Percentiles rank a stretch among this genome's conserved stretches.
Evolutionary conservation across 2,113 vertebrate genomes (phyloP).

Genomic region (Aramus guarauna): DNA sequence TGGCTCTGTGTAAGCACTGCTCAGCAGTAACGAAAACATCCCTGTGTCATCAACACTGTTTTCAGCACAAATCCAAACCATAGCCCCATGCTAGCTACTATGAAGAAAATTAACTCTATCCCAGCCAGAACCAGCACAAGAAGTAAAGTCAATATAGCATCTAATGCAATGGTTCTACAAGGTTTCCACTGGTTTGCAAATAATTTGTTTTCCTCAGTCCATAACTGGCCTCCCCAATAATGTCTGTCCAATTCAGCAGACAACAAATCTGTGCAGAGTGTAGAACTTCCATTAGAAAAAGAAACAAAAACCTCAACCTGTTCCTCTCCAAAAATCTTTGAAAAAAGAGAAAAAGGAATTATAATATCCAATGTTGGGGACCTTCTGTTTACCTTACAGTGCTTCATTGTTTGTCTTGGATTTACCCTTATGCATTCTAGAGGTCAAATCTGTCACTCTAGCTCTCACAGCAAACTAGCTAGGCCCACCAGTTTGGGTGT

Average conservation of each 20-base stretch:
- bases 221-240: neutral
- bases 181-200: neutral
- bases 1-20: no score
- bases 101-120: no score
- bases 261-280: neutral
- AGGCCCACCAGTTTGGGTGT: neutral
- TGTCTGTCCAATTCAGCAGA: neutral
- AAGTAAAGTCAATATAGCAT: neutral
- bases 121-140: no score
- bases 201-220: neutral
- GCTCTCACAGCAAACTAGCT: neutral
- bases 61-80: no score
- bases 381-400: neutral
- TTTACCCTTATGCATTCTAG: neutral
- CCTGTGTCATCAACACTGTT: no score
- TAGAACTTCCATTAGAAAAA: neutral
- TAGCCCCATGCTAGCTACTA: no score
- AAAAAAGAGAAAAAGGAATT: neutral
- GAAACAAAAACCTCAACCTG: neutral
- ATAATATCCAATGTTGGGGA: neutral
- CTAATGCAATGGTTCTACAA: neutral
- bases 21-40: no score
- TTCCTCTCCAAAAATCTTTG: neutral
- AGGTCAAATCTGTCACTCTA: neutral
- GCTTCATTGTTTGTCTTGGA: neutral